Base-by-base conservation (phyloP, 1,140 invertebrate species). In the Plutomurus gul region DNA sequence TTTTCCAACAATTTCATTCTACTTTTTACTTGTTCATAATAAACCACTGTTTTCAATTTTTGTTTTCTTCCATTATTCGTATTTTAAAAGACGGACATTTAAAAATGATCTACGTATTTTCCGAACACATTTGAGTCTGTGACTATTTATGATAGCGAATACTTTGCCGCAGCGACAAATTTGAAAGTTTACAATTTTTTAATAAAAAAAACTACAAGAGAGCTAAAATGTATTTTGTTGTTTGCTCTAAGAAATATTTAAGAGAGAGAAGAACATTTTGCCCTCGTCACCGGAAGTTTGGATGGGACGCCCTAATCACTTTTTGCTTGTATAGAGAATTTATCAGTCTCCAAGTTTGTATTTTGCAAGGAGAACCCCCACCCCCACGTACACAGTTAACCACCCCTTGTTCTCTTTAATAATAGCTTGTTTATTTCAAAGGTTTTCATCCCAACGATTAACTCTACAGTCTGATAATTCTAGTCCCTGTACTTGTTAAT, bases 211-310 rank as follows among this genome's bases (percentile, higher is more conserved):
- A 7, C 56, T 65, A 65, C n/a, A n/a, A n/a, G n/a, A n/a, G n/a
- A n/a, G n/a, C n/a, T n/a, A n/a, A n/a, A 65, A 5, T 65, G 56
- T 36, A 65, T 65, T 65, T 65, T 65, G 56, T 65, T 65, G 27
- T 65, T 25, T 43, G 39, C 39, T 43, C 39, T 43, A n/a, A 13
- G n/a, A 43, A 43, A 65, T 25, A n/a, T n/a, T n/a, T n/a, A n/a
- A 65, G 36, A 65, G 11, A 33, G 56, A 10, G 27, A 65, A 30
- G 56, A 65, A 65, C 56, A 65, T 65, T 65, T 65, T 65, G 56
- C 56, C 56, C 56, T 65, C 56, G 56, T 65, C 56, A 65, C 56
- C 56, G 56, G 56, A 65, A 65, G 56, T 65, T 65, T 65, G 56
- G 56, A 65, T 27, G 25, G 56, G 56, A 65, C 56, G 56, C 56